phyloP scores from a whole-genome alignment of 2,113 vertebrate genomes.

The Dicaeum eximium region DNA sequence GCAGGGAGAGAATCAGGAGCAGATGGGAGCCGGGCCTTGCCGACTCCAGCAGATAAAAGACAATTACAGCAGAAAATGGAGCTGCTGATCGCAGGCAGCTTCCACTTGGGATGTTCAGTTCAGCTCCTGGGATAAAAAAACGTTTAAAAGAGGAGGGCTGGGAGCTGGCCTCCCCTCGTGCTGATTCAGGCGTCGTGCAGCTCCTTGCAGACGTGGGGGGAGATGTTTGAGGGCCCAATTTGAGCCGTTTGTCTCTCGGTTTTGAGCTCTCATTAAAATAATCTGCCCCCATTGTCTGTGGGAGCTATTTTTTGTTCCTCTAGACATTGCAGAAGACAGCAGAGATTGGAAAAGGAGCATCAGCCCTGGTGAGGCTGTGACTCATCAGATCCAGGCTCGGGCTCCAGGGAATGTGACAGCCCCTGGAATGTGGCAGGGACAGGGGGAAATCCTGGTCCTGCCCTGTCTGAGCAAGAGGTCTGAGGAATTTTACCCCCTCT shows the following conservation, averaged over 20 bases:
- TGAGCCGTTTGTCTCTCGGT: conserved; percentile 64
- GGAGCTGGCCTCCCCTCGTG: no score
- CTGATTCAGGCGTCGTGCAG: conserved; percentile 47
- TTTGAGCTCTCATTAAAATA: conserved; percentile 74
- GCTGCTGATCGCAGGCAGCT: not conserved
- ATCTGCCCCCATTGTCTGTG: conserved; percentile 73
- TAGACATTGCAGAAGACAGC: conserved; percentile 5
- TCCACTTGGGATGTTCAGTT: not conserved
- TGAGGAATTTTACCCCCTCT: rapidly evolving
- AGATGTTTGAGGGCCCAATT: conserved; percentile 57
- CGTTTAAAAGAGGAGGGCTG: rapidly evolving
- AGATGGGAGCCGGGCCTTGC: conserved; percentile 35
- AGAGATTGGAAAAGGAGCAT: not conserved
- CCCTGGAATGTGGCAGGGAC: rapidly evolving
- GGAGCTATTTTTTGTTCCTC: conserved; percentile 68
- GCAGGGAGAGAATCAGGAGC: not conserved
- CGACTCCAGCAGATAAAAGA: conserved; percentile 28
- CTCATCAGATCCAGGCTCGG: conserved; percentile 23
- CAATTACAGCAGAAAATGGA: conserved; percentile 30
- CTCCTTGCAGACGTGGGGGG: not conserved
- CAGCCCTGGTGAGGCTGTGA: not conserved
- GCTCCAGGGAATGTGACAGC: not conserved
- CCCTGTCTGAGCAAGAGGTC: not conserved
- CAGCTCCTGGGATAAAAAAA: not conserved
- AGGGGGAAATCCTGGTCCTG: rapidly evolving